phyloP scores from a whole-genome alignment of 2,888 invertebrate species.

The Timandra comae region DNA sequence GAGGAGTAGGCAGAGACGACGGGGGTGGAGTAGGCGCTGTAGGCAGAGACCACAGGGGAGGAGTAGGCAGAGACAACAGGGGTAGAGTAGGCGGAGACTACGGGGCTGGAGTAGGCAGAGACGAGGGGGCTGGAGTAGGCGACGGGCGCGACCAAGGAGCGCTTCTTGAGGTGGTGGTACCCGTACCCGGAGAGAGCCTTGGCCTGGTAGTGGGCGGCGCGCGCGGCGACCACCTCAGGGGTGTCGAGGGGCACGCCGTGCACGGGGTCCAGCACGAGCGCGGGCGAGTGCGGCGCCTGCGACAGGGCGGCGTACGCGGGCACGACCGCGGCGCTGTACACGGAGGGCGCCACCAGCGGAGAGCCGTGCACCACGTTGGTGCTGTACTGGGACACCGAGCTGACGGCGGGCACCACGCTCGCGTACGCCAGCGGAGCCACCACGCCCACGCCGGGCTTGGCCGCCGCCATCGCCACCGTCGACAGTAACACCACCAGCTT shows the following conservation, averaged over 20 bases:
- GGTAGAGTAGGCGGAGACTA: conserved; percentile 32
- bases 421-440: conserved; percentile 43
- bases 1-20: conserved; percentile 26
- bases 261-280: conserved; percentile 59
- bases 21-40: conserved; percentile 19
- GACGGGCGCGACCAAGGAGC: conserved; percentile 41
- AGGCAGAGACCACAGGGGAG: conserved; percentile 23
- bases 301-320: conserved; percentile 30
- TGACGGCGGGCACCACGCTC: conserved; percentile 41
- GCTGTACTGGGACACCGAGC: conserved; percentile 43
- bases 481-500: conserved; percentile 79
- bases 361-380: conserved; percentile 46
- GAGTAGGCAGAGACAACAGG: conserved; percentile 35
- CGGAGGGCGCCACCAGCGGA: conserved; percentile 31
- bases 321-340: conserved; percentile 28
- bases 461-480: conserved; percentile 75
- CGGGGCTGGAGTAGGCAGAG: conserved; percentile 23
- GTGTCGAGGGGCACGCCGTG: conserved; percentile 69
- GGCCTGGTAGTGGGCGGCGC: conserved; percentile 62
- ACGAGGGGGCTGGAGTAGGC: conserved; percentile 31
- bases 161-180: conserved; percentile 58
- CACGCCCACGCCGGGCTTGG: conserved; percentile 54
- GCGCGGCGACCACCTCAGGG: conserved; percentile 68
- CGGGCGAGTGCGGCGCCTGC: conserved; percentile 59
- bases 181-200: conserved; percentile 58